phyloP scores from a whole-genome alignment of 2,797 vertebrate genomes.

The Hephaestus fuliginosus region DNA sequence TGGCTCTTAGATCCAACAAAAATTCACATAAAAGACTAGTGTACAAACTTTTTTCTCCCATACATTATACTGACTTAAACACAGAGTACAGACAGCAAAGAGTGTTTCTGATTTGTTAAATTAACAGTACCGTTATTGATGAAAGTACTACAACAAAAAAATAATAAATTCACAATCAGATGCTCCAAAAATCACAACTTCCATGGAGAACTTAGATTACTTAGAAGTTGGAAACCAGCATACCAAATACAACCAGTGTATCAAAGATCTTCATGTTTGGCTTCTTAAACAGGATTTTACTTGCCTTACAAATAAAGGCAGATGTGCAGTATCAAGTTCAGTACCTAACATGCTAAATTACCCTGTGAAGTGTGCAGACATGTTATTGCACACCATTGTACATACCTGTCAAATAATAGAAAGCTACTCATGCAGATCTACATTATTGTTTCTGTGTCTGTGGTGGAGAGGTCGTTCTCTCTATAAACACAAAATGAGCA shows the following conservation, averaged over 20 bases:
- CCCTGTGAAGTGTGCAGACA: neutral
- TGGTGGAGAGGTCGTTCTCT: neutral
- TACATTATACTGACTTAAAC: conserved; percentile 11
- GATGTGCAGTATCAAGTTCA: conserved; percentile 7
- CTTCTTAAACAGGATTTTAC: neutral
- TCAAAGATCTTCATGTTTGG: neutral
- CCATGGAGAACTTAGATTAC: neutral
- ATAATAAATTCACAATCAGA: conserved; percentile 25
- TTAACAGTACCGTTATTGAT: neutral
- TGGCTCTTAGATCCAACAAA: conserved; percentile 3
- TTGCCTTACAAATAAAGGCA: conserved; percentile 8
- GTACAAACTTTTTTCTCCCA: neutral
- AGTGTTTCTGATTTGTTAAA: conserved; percentile 10
- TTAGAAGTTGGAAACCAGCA: conserved; percentile 15
- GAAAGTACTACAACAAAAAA: conserved; percentile 1
- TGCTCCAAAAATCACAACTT: conserved; percentile 18
- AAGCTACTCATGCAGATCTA: conserved; percentile 29
- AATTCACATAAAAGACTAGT: conserved; percentile 12
- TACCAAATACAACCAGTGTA: conserved; percentile 1
- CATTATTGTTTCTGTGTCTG: neutral
- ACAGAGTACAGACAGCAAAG: neutral
- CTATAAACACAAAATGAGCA: neutral
- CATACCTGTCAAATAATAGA: conserved; percentile 13
- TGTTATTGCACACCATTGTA: conserved; percentile 15
- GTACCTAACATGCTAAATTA: conserved; percentile 26